Evolutionary conservation across 2,797 vertebrate genomes (phyloP).

Genomic region (Tragelaphus oryx): DNA sequence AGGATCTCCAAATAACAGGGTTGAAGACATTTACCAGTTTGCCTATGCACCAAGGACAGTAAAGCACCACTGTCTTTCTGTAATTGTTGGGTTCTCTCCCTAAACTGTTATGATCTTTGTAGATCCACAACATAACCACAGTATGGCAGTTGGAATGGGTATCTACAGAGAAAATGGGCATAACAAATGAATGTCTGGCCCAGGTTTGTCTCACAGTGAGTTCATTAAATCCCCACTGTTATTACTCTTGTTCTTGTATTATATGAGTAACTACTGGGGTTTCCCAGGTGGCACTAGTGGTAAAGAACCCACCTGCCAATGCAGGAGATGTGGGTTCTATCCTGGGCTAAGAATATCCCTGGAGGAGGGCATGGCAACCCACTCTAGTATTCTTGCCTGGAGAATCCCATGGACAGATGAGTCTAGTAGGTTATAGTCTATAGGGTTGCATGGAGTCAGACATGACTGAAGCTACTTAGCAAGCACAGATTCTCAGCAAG

Average conservation of each 20-base stretch:
- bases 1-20: neutral
- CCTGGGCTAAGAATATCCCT: neutral
- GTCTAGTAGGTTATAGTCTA: neutral
- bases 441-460: neutral
- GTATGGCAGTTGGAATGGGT: neutral
- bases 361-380: neutral
- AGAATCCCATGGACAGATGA: neutral
- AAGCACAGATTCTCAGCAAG: neutral
- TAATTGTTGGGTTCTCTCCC: neutral
- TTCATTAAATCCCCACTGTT: neutral
- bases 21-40: neutral
- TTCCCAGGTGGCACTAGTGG: neutral
- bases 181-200: neutral
- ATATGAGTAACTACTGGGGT: neutral
- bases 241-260: neutral
- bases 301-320: neutral
- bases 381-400: neutral
- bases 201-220: neutral
- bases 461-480: neutral
- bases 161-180: neutral
- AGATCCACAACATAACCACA: neutral
- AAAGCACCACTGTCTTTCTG: neutral
- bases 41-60: neutral
- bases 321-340: neutral
- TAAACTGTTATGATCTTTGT: neutral